Evolutionary conservation across 1,140 invertebrate species (phyloP), one percentile per base, ranked within the genome.

Genomic region (Frieseomelitta varia): DNA sequence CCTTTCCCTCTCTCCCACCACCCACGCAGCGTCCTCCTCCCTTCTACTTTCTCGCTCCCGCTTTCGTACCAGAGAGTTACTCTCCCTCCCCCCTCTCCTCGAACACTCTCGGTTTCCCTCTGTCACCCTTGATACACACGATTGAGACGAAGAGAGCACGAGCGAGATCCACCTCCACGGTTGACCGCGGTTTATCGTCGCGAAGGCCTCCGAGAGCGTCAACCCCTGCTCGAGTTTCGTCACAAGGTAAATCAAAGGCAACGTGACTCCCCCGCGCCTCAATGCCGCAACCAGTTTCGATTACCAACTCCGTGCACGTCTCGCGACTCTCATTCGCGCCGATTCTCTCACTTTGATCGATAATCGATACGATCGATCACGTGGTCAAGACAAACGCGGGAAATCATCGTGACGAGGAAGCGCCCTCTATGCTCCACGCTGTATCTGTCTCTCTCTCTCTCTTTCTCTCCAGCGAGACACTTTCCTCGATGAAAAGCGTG

Each of bases 41-140:
- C 88, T 77, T 87, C 88, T 84, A 79, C 85, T 89, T 86, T 89
- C 88, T 90, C 88, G 78, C 81, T 87, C 88, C 85, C 88, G 88
- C 85, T 82, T 85, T 83, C 75, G 81, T 61, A 39, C 63, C 55
- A 21, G 81, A 21, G 81, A 56, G 67, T 79, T 19, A 56, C 82
- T 74, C 82, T 78, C 55, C 30, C 82, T 78, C 55, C 30, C 39
- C 81, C 74, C 81, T 86, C 88, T 85, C 78, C 58, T 74, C 81
- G 58, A 30, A 15, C 79, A 87, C 85, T 87, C 87, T 83, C 88
- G 81, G 68, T 88, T 88, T 74, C 79, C 81, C 85, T 86, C 84
- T 85, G 81, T 86, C 79, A 71, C 81, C 87, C 88, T 87, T 67
- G 78, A 84, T 85, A 83, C 69, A 27, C 65, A 34, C 74, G 81